These are phyloP conservation scores for Hippopotamyrus pictus DNA, from an alignment of 2,797 vertebrate species.

Conservation along the genomic window DNA sequence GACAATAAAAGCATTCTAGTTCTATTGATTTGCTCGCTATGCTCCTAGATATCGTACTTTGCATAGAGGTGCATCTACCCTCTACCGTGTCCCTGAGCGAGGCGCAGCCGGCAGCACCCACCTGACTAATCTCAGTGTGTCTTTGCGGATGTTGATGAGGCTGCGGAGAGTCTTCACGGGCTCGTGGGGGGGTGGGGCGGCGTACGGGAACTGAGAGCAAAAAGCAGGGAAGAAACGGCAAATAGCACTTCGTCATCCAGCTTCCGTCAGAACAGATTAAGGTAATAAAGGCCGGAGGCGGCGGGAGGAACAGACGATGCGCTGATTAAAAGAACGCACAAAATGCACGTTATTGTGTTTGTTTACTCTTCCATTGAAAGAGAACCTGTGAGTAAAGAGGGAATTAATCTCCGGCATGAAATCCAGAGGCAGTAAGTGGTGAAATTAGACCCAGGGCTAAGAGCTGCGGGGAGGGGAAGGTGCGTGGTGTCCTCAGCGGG, in stretches of 20 bases:
- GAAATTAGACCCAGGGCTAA: not conserved
- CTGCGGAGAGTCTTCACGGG: slow-evolving; percentile 95
- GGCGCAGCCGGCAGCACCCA: slow-evolving; percentile 45
- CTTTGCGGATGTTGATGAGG: slow-evolving; percentile 95
- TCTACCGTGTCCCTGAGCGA: not conserved
- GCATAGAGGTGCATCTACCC: not conserved
- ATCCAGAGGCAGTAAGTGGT: not conserved
- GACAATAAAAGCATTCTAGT: not conserved
- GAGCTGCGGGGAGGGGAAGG: not conserved
- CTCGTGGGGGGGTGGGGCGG: slow-evolving; percentile 91
- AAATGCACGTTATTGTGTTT: not conserved
- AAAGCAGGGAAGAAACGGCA: not conserved
- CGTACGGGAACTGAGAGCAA: slow-evolving; percentile 82
- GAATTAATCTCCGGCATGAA: not conserved
- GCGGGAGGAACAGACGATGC: not conserved
- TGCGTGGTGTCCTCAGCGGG: slow-evolving; percentile 1
- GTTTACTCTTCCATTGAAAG: not conserved
- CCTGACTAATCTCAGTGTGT: slow-evolving; percentile 90
- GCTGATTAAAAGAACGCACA: not conserved
- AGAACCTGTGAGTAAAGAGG: not conserved
- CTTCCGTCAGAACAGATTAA: not conserved
- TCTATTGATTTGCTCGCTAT: not conserved
- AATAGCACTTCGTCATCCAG: not conserved
- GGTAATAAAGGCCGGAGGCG: not conserved
- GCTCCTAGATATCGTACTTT: not conserved